Conservation (phyloP, 2,888 invertebrate species). For the Linnaemya vulpina region DNA sequence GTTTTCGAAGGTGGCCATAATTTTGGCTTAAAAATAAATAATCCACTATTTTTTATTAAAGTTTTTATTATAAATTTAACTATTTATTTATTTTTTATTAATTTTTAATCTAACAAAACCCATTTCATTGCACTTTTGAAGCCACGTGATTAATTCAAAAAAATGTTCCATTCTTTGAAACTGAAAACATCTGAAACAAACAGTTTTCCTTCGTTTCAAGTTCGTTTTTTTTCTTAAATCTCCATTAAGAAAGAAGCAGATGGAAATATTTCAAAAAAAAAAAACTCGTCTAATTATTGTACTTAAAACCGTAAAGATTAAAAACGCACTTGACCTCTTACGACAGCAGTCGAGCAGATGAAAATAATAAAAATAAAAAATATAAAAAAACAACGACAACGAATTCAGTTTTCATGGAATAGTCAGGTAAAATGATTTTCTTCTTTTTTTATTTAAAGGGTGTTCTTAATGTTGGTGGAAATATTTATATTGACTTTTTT, state of each 20-base stretch:
- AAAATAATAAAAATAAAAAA: neutral
- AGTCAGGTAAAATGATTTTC: neutral
- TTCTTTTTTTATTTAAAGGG: too few relatives aligned
- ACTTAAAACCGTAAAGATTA: slow-evolving; percentile 33
- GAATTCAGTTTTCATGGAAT: slow-evolving; percentile 48
- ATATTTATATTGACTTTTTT: too few relatives aligned
- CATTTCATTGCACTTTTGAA: too few relatives aligned
- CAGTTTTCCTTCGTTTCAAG: neutral
- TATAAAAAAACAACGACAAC: neutral
- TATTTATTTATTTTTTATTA: too few relatives aligned
- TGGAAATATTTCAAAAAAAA: neutral
- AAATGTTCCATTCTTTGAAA: too few relatives aligned
- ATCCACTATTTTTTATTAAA: too few relatives aligned
- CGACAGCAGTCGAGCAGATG: neutral
- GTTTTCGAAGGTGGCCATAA: too few relatives aligned
- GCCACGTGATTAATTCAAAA: too few relatives aligned
- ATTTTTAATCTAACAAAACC: too few relatives aligned
- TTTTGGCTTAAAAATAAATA: too few relatives aligned
- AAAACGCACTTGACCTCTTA: slow-evolving; percentile 62
- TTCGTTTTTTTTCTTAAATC: neutral
- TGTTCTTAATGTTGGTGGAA: too few relatives aligned
- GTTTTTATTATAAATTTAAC: too few relatives aligned
- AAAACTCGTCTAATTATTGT: slow-evolving; percentile 7
- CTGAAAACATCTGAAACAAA: neutral
- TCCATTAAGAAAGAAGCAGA: neutral